Conservation (phyloP, 2,888 invertebrate species). For the Anoncus sp. region DNA sequence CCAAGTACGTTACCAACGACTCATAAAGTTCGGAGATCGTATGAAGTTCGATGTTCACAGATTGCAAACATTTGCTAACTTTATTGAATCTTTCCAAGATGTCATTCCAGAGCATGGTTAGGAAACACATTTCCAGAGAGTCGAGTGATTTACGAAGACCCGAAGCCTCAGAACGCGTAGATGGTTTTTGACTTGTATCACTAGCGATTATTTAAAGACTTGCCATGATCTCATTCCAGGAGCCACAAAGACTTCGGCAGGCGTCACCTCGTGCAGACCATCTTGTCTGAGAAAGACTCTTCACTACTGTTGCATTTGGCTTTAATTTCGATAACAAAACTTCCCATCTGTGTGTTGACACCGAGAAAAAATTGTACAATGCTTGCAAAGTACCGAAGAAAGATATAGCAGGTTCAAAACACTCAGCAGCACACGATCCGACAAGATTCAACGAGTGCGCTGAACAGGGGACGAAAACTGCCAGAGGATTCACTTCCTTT, state of each 20-base stretch:
- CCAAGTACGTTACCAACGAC: too few relatives aligned
- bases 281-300: neutral
- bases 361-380: neutral
- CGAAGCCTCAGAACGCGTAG: neutral
- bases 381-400: neutral
- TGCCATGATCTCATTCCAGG: neutral
- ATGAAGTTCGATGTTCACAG: too few relatives aligned
- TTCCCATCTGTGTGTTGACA: neutral
- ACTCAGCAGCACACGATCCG: conserved; percentile 65
- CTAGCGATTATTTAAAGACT: neutral
- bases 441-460: conserved; percentile 72
- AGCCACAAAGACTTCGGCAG: neutral
- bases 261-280: neutral
- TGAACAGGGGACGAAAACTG: conserved; percentile 69
- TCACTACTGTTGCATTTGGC: neutral
- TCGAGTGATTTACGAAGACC: neutral
- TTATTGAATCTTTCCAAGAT: too few relatives aligned
- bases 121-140: too few relatives aligned
- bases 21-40: too few relatives aligned
- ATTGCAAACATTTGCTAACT: too few relatives aligned
- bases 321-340: neutral
- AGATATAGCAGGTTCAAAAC: conserved; percentile 61
- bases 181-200: neutral
- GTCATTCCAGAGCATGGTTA: too few relatives aligned
- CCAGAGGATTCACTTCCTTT: conserved; percentile 67